Evolutionary conservation across 2,888 invertebrate species (phyloP), one percentile per base, ranked within the genome.

Genomic region (Zhuqinia jingwanae): DNA sequence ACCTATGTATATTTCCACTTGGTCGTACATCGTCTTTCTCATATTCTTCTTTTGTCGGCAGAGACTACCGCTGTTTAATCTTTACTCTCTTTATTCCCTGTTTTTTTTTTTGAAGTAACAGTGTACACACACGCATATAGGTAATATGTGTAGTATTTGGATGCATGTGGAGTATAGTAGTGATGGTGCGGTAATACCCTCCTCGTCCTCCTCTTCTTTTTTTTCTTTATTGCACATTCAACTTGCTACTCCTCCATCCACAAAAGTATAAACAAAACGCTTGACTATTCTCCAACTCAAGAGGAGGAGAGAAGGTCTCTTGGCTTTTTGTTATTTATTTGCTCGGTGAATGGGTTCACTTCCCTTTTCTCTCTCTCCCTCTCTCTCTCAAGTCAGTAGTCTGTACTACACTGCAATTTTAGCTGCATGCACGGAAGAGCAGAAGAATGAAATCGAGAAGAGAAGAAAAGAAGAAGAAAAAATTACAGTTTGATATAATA

Each of bases 291-390:
- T 70, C 10, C 65, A 42, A 10, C 27, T 53, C 45, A 53, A 68
- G 79, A 17, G 42, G 6, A 11, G 25, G 78, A 65, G 76, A n/a
- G 77, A 63, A 47, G 25, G 78, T 79, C 79, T 65, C 79, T 65
- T 79, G 70, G n/a, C 58, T 70, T 80, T 70, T 70, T 65, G 50
- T 80, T 80, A 65, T 80, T 70, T 80, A 79, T 79, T 79, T 63
- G 65, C 36, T 65, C 36, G 65, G 15, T 65, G 65, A 65, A 65
- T 65, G 65, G 10, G 42, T 17, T 65, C 65, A 65, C 65, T 42
- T 65, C 20, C 36, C 25, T 45, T 45, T 17, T 30, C n/a, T 1
- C 15, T 36, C 27, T 20, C 10, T 17, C 22, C 10, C 45, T 45
- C 17, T 13, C 45, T 68, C 68, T 45, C 68, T 68, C 68, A 45